phyloP scores from a whole-genome alignment of 2,888 invertebrate species.

The Drosophila anomalata region DNA sequence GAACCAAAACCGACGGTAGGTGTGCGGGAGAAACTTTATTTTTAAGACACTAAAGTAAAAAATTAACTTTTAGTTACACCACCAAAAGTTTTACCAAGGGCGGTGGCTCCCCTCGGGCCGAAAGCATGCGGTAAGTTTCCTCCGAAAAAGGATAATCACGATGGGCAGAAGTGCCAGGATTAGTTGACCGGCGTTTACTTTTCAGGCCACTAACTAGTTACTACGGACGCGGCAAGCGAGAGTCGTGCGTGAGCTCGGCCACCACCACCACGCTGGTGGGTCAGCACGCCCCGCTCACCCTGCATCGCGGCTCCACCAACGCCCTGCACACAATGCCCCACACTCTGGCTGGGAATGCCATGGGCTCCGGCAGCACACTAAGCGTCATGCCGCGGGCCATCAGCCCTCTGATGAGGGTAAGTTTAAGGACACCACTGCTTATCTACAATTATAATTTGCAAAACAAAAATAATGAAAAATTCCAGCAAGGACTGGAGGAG shows the following conservation, averaged over 20 bases:
- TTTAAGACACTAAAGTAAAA: neutral
- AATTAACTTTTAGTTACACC: constrained; percentile 78
- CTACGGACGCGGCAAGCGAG: constrained; percentile 87
- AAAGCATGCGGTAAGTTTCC: constrained; percentile 89
- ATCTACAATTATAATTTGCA: neutral
- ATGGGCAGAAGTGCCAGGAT: constrained; percentile 9
- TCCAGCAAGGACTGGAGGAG: constrained; percentile 82
- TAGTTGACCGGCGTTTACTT: constrained; percentile 3
- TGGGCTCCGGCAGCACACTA: constrained; percentile 65
- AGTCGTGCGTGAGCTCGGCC: constrained; percentile 91
- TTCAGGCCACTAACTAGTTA: constrained; percentile 87
- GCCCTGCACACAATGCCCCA: constrained; percentile 80
- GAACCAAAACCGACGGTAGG: constrained; percentile 82
- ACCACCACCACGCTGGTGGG: constrained; percentile 91
- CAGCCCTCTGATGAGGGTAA: constrained; percentile 84
- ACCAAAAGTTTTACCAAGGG: constrained; percentile 86
- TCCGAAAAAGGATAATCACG: neutral
- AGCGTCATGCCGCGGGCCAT: constrained; percentile 81
- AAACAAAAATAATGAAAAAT: constrained; percentile 13
- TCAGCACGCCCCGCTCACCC: constrained; percentile 77
- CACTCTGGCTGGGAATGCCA: constrained; percentile 56
- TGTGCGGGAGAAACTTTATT: neutral
- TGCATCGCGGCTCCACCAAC: constrained; percentile 83
- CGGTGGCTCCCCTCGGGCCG: constrained; percentile 92
- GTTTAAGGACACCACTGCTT: neutral